phyloP scores from a whole-genome alignment of 2,888 invertebrate species.

The Tetragonula carbonaria region DNA sequence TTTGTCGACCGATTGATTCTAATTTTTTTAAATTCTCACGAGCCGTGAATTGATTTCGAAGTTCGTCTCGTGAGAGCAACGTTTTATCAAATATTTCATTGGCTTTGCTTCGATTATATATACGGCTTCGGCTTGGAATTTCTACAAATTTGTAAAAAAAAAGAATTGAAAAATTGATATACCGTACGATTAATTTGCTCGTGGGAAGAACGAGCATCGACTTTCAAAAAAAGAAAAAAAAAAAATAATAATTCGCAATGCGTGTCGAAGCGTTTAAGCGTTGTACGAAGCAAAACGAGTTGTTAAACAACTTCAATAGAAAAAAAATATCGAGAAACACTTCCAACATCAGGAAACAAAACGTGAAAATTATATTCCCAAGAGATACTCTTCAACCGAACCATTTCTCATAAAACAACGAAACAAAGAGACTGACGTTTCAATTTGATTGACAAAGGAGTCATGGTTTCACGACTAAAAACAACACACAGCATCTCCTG shows the following conservation, averaged over 20 bases:
- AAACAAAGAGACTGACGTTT: neutral
- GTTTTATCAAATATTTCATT: neutral
- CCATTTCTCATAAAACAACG: neutral
- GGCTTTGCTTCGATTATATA: too few relatives aligned
- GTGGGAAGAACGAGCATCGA: too few relatives aligned
- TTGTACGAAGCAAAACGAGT: neutral
- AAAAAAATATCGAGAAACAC: neutral
- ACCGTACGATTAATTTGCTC: neutral
- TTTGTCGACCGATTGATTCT: neutral
- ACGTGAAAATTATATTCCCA: neutral
- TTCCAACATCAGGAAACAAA: too few relatives aligned
- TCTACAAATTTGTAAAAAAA: neutral
- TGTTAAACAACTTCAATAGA: neutral
- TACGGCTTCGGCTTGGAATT: neutral
- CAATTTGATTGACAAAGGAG: neutral
- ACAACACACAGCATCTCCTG: neutral
- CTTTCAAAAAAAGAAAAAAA: too few relatives aligned
- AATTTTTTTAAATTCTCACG: neutral
- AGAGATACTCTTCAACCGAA: neutral
- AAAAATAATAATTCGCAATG: neutral
- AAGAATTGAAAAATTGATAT: neutral
- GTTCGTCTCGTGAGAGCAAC: neutral
- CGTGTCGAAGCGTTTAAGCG: neutral
- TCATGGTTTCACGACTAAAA: neutral
- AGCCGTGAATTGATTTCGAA: too few relatives aligned